Evolutionary conservation across 2,113 vertebrate species (phyloP).

Genomic region (Myotis lucifugus): DNA sequence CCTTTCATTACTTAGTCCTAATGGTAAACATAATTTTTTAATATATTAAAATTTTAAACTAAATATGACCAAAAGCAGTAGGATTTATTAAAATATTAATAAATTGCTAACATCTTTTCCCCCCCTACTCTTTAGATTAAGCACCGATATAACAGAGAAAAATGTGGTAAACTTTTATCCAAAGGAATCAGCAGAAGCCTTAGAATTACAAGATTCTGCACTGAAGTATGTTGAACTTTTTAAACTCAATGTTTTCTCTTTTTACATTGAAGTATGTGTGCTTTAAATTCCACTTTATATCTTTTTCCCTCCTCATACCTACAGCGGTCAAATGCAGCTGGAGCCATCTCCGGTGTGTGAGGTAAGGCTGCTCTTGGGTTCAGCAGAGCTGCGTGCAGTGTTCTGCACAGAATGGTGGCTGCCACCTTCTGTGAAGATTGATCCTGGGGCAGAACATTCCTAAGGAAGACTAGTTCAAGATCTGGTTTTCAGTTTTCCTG

Average conservation of each 20-base stretch:
- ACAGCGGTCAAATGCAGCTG: slow-evolving; percentile 89
- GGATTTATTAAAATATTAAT: neutral
- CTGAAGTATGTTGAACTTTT: slow-evolving; percentile 81
- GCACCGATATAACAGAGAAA: slow-evolving; percentile 82
- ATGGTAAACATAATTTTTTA: slow-evolving; percentile 7
- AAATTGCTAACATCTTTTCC: neutral
- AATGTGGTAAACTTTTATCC: slow-evolving; percentile 87
- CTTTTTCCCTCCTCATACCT: slow-evolving; percentile 45
- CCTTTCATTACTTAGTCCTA: neutral
- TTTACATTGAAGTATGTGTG: slow-evolving; percentile 21
- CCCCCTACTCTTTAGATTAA: slow-evolving; percentile 82
- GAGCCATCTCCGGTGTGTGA: slow-evolving; percentile 85
- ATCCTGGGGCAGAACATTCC: neutral
- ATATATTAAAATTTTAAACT: neutral
- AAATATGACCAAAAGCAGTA: neutral
- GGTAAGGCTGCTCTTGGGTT: slow-evolving; percentile 81
- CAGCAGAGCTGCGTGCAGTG: neutral
- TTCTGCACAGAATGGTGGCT: neutral
- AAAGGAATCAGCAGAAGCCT: slow-evolving; percentile 81
- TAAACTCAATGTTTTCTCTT: slow-evolving; percentile 33
- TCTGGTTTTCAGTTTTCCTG: neutral
- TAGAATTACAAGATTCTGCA: slow-evolving; percentile 78
- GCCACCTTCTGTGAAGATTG: neutral
- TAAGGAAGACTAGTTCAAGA: neutral
- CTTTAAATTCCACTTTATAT: slow-evolving; percentile 43